Evolutionary conservation across 1,140 invertebrate genomes (phyloP).

Genomic region (Lepidostoma basale): DNA sequence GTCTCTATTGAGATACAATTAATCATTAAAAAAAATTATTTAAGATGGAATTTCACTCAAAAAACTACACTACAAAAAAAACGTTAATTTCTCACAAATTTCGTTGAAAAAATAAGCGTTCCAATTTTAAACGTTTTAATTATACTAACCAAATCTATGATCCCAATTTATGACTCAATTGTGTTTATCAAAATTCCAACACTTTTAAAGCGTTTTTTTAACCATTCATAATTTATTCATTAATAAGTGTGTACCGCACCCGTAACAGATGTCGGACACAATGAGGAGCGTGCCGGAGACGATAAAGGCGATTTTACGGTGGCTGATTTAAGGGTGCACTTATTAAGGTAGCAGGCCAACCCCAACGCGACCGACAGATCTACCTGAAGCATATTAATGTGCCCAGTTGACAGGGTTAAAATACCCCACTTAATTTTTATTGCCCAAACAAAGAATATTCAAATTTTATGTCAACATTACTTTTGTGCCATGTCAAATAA

Average conservation of each 20-base stretch:
- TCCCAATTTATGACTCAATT: too few species aligned
- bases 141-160: too few species aligned
- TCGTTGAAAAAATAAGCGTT: too few species aligned
- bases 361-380: background rate
- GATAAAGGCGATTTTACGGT: constrained; percentile 14
- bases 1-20: too few species aligned
- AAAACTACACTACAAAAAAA: too few species aligned
- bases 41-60: too few species aligned
- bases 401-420: background rate
- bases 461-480: background rate
- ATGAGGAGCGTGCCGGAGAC: background rate
- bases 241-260: background rate
- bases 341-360: background rate
- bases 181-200: too few species aligned
- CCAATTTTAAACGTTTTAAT: too few species aligned
- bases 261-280: constrained; percentile 6
- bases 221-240: constrained; percentile 17
- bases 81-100: too few species aligned
- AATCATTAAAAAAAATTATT: too few species aligned
- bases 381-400: background rate
- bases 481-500: background rate
- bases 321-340: background rate
- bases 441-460: background rate
- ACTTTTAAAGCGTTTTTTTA: too few species aligned
- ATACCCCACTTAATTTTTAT: background rate